Evolutionary conservation across 2,888 invertebrate genomes (phyloP), one percentile per base, ranked within the genome.

Genomic region (Autographa gamma): DNA sequence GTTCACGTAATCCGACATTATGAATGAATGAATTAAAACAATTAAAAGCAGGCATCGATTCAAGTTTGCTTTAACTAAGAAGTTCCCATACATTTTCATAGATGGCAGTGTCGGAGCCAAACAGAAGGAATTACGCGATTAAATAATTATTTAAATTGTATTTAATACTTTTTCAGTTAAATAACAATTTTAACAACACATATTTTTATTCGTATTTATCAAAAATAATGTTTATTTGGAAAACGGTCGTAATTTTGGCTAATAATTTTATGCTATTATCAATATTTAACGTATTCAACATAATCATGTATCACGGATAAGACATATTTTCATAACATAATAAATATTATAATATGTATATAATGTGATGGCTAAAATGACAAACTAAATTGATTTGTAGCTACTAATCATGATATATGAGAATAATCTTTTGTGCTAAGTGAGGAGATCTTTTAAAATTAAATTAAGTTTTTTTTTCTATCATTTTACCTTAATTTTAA

Each of bases 41-140:
- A 7, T 60, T 16, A 34, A 67, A 32, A 25, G 63, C 18, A 63
- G 34, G 32, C n/a, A 59, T 25, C 9, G 8, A 72, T 66, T 62
- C 16, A 11, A 54, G 25, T 56, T 63, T 16, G 16, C 32, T 43
- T 5, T 60, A 61, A 18, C 41, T 13, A 48, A 60, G 59, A 61
- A 69, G 60, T 80, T 78, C 73, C 4, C 8, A 61, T 18, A 9
- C 11, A 32, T 58, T 41, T 41, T 19, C 52, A 76, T 62, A 80
- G 80, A 80, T 80, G 80, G 80, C 80, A 72, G 67, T 68, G 72
- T 52, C 11, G 25, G 34, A 13, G 60, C 25, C 18, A 13, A 52
- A 56, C 5, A n/a, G 13, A 5, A 56, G 43, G 11, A 31, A 16
- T 63, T 25, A 31, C n/a, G 31, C 25, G 11, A 25, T n/a, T 48